Evolutionary conservation across 37 sponge, comb jelly and placozoan species (phyloP).

Genomic region (Aphrocallistes beatrix): DNA sequence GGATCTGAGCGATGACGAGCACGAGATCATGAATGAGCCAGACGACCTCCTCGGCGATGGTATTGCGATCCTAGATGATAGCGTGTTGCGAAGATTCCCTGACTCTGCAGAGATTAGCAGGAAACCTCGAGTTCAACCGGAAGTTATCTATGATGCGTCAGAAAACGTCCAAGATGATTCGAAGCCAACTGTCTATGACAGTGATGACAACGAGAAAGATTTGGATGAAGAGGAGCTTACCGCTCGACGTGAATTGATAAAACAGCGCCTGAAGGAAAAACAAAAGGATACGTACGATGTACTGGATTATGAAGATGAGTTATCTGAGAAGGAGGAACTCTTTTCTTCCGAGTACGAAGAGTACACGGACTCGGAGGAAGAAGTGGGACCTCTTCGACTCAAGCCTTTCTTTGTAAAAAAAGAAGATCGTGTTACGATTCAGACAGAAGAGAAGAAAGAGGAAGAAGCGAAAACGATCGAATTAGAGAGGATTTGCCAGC

Average conservation of each 20-base stretch:
- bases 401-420: neutral
- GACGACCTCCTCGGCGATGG: neutral
- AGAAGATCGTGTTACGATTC: too few relatives aligned
- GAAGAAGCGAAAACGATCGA: too few relatives aligned
- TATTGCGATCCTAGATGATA: too few relatives aligned
- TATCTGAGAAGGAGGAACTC: neutral
- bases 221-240: neutral
- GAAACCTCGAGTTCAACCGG: too few relatives aligned
- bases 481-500: too few relatives aligned
- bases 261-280: neutral
- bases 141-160: too few relatives aligned
- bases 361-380: neutral
- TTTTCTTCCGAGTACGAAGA: slow-evolving; percentile 5
- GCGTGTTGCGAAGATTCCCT: too few relatives aligned
- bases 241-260: neutral
- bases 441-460: too few relatives aligned
- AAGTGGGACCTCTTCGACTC: neutral
- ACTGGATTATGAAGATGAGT: neutral
- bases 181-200: too few relatives aligned
- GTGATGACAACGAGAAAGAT: too few relatives aligned
- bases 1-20: neutral
- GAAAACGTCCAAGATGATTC: too few relatives aligned
- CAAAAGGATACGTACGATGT: neutral
- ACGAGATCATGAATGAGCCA: neutral
- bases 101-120: too few relatives aligned